Evolutionary conservation across 2,888 invertebrate genomes (phyloP), one percentile per base, ranked within the genome.

Genomic region (Drosophila robusta): DNA sequence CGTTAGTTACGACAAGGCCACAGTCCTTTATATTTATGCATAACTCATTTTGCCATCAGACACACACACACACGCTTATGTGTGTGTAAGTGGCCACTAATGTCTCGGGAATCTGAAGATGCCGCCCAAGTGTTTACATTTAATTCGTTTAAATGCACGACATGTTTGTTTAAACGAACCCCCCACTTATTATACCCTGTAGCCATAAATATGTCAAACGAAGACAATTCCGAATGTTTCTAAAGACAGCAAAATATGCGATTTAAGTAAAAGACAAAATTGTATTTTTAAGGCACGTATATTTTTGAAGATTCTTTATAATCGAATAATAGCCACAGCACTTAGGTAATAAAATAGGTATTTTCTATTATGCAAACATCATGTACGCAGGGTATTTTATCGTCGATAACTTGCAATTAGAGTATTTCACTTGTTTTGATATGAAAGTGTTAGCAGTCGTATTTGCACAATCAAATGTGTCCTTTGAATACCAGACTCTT

Each of bases 61-160:
- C 18, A 29, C n/a, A 26, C 16, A 29, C 42, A 9, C 11, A 4
- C 24, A n/a, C 47, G 14, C 45, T 11, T 32, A 16, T 14, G 26
- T 34, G 9, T 46, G 41, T 50, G 34, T 24, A 44, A 54, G 51
- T 51, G 52, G 50, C 36, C 36, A 57, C 32, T 74, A 62, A 74
- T 62, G 65, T 58, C 56, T 50, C 55, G 54, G 34, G 32, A 42
- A 42, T 67, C 18, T 58, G 51, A 51, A 74, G 46, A 39, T 9
- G 54, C 9, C 38, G 12, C 12, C 1, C 16, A 75, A 61, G 50
- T 78, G 74, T 79, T 79, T 79, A 69, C 71, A 70, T 79, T 77
- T 77, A 71, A 71, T 79, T 79, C 67, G 50, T 47, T 75, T 51
- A 69, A 69, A 74, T 70, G 62, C 42, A 51, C 74, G 63, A 51